Evolutionary conservation across 2,888 invertebrate species (phyloP).

Genomic region (Melinaea menophilus): DNA sequence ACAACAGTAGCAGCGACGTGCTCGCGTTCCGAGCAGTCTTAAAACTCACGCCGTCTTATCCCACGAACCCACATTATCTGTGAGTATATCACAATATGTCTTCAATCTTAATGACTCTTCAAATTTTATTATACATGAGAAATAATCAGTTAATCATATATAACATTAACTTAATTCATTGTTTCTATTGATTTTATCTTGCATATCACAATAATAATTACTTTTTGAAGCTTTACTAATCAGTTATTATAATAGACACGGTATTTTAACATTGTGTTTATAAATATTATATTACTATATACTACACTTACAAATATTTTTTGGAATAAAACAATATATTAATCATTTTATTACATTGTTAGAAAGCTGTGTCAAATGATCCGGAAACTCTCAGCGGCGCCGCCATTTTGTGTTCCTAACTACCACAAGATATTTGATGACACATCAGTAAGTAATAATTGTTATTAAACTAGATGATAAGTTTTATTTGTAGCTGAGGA

Average conservation of each 20-base stretch:
- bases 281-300: too few relatives aligned
- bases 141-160: too few relatives aligned
- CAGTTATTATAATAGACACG: too few relatives aligned
- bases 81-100: slow-evolving; percentile 59
- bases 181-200: too few relatives aligned
- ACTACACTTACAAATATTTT: neutral
- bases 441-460: slow-evolving; percentile 78
- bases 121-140: too few relatives aligned
- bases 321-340: neutral
- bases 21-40: slow-evolving; percentile 88
- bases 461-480: neutral
- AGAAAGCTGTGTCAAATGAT: slow-evolving; percentile 85
- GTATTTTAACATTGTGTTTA: too few relatives aligned
- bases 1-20: slow-evolving; percentile 80
- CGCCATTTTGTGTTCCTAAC: slow-evolving; percentile 88
- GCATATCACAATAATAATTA: too few relatives aligned
- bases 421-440: slow-evolving; percentile 85
- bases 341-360: neutral
- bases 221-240: too few relatives aligned
- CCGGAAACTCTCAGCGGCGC: slow-evolving; percentile 81
- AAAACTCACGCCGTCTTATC: slow-evolving; percentile 86
- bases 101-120: too few relatives aligned
- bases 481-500: neutral
- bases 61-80: slow-evolving; percentile 85
- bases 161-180: too few relatives aligned